A percentile compares a stretch with the other conserved stretches of the same genome.
Conservation (phyloP, 2,888 invertebrate species). For the Xylota sylvarum region DNA sequence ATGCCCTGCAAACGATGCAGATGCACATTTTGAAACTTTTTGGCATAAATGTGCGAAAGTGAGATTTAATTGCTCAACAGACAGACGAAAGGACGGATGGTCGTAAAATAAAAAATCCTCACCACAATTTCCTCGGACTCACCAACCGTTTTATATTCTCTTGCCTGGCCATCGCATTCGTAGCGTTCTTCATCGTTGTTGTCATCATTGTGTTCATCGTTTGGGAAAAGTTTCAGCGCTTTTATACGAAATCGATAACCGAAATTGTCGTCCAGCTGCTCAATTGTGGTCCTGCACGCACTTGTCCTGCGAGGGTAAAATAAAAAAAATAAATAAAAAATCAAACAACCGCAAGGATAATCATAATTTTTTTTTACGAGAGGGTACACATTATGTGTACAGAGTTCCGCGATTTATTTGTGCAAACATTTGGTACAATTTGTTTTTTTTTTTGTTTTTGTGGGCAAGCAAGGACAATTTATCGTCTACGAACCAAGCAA, state of each 20-base stretch:
- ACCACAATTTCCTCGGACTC: constrained; percentile 82
- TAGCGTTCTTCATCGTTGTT: constrained; percentile 11
- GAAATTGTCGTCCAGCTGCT: constrained; percentile 83
- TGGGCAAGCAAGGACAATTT: constrained; percentile 33
- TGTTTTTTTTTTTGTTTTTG: constrained; percentile 18
- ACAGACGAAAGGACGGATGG: not conserved
- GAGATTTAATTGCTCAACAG: constrained; percentile 42
- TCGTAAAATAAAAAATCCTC: constrained; percentile 65
- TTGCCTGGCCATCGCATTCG: constrained; percentile 68
- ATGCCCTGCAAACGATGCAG: constrained; percentile 79
- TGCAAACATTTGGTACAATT: constrained; percentile 35
- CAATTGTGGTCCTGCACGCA: constrained; percentile 78
- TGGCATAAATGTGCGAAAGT: constrained; percentile 22
- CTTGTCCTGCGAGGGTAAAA: constrained; percentile 71
- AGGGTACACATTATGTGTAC: constrained; percentile 9
- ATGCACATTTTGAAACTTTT: constrained; percentile 12
- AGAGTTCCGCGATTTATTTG: constrained; percentile 34
- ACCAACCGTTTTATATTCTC: constrained; percentile 79
- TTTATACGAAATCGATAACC: constrained; percentile 82
- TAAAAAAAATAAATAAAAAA: constrained; percentile 14
- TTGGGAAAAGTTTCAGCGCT: constrained; percentile 78
- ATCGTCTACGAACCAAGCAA: constrained; percentile 80
- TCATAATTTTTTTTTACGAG: constrained; percentile 49
- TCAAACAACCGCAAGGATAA: constrained; percentile 38
- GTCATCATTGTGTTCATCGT: constrained; percentile 12